phyloP scores from a whole-genome alignment of 2,888 invertebrate species.

The Neria commutata region DNA sequence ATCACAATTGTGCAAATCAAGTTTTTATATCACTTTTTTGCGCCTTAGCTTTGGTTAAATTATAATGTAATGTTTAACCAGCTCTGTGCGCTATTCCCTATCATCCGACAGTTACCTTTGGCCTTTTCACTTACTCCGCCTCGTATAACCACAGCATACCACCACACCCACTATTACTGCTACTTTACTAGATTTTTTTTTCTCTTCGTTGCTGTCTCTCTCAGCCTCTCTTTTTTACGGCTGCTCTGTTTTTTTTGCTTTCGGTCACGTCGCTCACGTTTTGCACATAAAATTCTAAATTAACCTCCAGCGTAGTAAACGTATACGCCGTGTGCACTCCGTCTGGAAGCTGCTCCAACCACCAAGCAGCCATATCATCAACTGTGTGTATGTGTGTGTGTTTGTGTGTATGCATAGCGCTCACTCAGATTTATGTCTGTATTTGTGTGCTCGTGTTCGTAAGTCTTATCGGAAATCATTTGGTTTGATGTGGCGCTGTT shows the following conservation, averaged over 20 bases:
- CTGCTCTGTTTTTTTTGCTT: neutral
- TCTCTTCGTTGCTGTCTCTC: too few relatives aligned
- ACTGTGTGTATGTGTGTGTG: too few relatives aligned
- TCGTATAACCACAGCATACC: too few relatives aligned
- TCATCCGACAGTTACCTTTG: neutral
- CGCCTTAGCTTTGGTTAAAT: too few relatives aligned
- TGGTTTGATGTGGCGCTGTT: too few relatives aligned
- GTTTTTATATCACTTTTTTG: too few relatives aligned
- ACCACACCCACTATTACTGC: too few relatives aligned
- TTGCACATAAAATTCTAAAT: constrained; percentile 37
- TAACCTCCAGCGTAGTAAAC: constrained; percentile 25
- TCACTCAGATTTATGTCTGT: neutral
- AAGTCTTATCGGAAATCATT: neutral
- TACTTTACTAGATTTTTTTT: too few relatives aligned
- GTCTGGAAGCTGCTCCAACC: neutral
- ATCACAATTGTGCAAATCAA: too few relatives aligned
- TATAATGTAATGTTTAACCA: too few relatives aligned
- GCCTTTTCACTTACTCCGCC: neutral
- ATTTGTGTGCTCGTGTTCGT: neutral
- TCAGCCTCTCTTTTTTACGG: too few relatives aligned
- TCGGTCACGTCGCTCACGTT: constrained; percentile 44
- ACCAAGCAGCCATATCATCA: too few relatives aligned
- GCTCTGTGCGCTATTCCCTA: neutral
- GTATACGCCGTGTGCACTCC: neutral
- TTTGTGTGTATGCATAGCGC: neutral